Conservation (phyloP, 2,113 vertebrate genomes). For the Oreochromis niloticus region DNA sequence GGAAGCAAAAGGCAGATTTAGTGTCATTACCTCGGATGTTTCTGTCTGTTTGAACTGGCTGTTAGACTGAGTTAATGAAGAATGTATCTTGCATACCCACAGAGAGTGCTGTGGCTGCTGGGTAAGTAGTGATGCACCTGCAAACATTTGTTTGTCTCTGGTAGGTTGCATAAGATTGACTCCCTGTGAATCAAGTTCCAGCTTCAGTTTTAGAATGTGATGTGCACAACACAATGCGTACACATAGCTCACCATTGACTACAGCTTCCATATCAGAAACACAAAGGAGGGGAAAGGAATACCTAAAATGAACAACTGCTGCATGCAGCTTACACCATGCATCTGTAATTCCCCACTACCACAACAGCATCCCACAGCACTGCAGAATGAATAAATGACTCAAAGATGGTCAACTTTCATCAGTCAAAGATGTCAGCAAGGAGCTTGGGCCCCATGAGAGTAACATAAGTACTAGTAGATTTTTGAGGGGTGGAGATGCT, state of each 20-base stretch:
- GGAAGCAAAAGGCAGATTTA: not conserved
- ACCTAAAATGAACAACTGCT: not conserved
- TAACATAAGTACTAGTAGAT: not conserved
- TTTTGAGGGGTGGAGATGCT: conserved; percentile 74
- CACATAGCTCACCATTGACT: not conserved
- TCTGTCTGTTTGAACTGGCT: not conserved
- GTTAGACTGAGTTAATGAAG: not conserved
- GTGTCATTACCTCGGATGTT: not conserved
- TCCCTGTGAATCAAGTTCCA: not conserved
- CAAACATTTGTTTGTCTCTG: not conserved
- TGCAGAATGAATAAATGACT: not conserved
- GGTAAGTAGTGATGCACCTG: not conserved
- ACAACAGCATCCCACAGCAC: not conserved
- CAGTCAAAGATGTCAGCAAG: not conserved
- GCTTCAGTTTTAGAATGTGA: not conserved
- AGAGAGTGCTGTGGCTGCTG: not conserved
- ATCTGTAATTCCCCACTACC: not conserved
- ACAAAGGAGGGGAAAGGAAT: not conserved
- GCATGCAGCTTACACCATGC: not conserved
- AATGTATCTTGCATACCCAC: not conserved
- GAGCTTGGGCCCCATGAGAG: not conserved
- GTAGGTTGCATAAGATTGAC: not conserved
- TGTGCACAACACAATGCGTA: not conserved
- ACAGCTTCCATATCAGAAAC: not conserved
- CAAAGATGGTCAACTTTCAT: not conserved